Conservation (phyloP, 2,113 vertebrate genomes). For the Chroicocephalus ridibundus region DNA sequence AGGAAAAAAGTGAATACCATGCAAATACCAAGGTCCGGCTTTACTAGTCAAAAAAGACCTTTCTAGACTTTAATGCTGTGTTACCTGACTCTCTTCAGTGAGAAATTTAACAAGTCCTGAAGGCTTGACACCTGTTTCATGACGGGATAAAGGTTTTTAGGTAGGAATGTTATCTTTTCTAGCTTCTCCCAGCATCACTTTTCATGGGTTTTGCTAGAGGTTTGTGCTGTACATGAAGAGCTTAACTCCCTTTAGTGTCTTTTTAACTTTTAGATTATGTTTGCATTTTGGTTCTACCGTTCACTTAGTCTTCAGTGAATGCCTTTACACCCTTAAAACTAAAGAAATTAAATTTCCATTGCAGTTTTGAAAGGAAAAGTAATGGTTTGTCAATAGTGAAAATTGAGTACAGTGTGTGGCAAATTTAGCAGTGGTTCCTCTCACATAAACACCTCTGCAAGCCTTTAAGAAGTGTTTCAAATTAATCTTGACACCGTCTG, state of each 20-base stretch:
- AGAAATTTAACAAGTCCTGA: background rate
- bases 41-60: background rate
- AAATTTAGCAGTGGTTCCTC: constrained; percentile 14
- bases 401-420: background rate
- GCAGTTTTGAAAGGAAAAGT: background rate
- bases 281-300: background rate
- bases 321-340: background rate
- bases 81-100: background rate
- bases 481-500: constrained; percentile 25
- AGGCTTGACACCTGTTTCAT: background rate
- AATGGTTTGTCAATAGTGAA: background rate
- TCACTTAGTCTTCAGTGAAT: background rate
- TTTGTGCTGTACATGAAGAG: background rate
- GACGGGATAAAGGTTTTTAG: background rate
- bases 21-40: background rate
- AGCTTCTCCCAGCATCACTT: background rate
- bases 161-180: background rate
- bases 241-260: background rate
- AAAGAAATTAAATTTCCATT: constrained; percentile 1
- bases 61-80: background rate
- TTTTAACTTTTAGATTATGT: background rate
- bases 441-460: constrained; percentile 21
- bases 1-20: background rate
- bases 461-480: constrained; percentile 28
- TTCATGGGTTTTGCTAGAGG: background rate